A percentile compares a stretch with the other conserved stretches of the same genome.
Conservation (phyloP, 1,140 invertebrate genomes). For the Varroa destructor region DNA sequence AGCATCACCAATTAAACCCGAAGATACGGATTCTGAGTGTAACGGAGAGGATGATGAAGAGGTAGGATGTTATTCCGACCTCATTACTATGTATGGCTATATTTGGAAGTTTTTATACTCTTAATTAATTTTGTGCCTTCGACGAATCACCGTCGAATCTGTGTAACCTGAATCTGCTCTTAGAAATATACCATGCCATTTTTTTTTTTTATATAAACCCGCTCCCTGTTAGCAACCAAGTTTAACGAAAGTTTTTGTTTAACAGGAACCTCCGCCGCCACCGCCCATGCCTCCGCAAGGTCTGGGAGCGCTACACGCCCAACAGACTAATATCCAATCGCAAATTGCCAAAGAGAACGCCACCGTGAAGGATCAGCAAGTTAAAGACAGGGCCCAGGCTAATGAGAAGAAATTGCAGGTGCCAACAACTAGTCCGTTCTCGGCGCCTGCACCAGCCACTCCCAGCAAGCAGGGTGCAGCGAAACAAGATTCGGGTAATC, state of each 20-base stretch:
- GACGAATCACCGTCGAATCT: too few relatives aligned
- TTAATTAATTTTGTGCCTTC: too few relatives aligned
- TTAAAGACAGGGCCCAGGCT: too few relatives aligned
- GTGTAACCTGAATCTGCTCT: neutral
- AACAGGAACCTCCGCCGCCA: constrained; percentile 6
- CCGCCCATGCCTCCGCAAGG: constrained; percentile 26
- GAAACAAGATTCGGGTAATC: constrained; percentile 7
- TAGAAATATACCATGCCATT: too few relatives aligned
- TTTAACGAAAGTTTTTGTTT: constrained; percentile 43
- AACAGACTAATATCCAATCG: neutral
- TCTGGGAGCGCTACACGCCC: constrained; percentile 18
- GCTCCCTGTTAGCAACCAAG: constrained; percentile 29
- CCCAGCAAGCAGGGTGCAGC: neutral
- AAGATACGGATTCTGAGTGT: constrained; percentile 19
- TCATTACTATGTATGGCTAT: constrained; percentile 41
- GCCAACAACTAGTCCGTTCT: constrained; percentile 2
- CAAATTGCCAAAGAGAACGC: too few relatives aligned
- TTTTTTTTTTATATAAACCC: constrained; percentile 26
- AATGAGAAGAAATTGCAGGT: constrained; percentile 13
- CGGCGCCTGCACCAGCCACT: neutral
- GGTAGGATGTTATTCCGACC: neutral
- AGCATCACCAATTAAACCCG: constrained; percentile 17
- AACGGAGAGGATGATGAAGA: constrained; percentile 32
- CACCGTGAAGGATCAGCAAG: too few relatives aligned
- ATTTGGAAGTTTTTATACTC: too few relatives aligned